Evolutionary conservation across 2,797 vertebrate species (phyloP), one percentile per base, ranked within the genome.

Genomic region (Pantherophis vulpinus): DNA sequence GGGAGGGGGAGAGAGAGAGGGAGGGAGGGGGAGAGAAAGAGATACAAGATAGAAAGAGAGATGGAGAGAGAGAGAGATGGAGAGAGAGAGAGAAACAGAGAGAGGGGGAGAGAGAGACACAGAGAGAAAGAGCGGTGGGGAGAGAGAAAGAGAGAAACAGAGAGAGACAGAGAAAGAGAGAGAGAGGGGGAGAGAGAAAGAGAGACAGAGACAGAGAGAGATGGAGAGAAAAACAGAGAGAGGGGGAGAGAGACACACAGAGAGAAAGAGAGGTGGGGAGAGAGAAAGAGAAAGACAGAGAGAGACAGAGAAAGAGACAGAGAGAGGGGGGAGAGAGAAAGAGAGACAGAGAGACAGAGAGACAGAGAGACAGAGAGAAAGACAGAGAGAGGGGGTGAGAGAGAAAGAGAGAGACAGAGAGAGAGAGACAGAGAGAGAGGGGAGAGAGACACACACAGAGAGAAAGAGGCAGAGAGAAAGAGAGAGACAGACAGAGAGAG

Each of bases 21-120:
- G 23, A 61, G 55, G 12, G 55, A 6, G 18, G 5, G 1, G 4
- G 5, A 59, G 16, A 18, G 1, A 20, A 14, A 60, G 2, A 8
- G 20, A 60, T 20, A 23, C 1, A 1, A 63, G 27, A 63, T 11
- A 29, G 27, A 63, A 20, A 59, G 18, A 29, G 95, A 97, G 96
- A 97, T 95, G 94, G 7, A 97, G 96, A 94, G 94, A 97, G 94
- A 97, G 1, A 94, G 94, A 97, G 94, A 97, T 1, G 29, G 3
- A 29, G 61, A 29, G 27, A 37, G 47, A 51, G 96, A 94, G 47
- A 51, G 95, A 94, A 94, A 97, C 2, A 29, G 3, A 63, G 11
- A 63, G 25, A 29, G 61, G 11, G 95, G 97, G 96, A 97, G 96
- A 94, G 94, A 97, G 94, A 97, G 0, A 61, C 10, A 29, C 25